Evolutionary conservation across 2,888 invertebrate genomes (phyloP).

Genomic region (Ophion ventricosus): DNA sequence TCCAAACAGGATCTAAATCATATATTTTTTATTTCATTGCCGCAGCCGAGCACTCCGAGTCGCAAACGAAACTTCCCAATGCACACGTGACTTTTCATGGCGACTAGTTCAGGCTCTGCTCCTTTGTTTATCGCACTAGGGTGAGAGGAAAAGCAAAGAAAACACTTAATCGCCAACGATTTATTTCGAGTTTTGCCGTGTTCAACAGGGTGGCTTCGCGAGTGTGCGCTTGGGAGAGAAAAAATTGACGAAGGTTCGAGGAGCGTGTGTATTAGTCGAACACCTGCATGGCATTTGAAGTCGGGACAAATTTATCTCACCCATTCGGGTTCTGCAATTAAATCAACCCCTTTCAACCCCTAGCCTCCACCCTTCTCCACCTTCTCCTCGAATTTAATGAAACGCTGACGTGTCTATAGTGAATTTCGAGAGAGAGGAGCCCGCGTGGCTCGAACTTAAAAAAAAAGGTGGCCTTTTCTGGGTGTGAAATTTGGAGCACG

Average conservation of each 20-base stretch:
- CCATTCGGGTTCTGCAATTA: constrained; percentile 42
- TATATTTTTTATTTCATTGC: too few species aligned
- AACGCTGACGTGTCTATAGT: constrained; percentile 21
- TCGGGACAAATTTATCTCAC: constrained; percentile 49
- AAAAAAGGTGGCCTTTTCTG: neutral
- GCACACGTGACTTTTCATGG: too few species aligned
- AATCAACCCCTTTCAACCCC: constrained; percentile 21
- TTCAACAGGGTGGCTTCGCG: too few species aligned
- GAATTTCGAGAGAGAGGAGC: constrained; percentile 18
- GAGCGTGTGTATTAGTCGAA: constrained; percentile 8
- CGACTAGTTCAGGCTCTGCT: too few species aligned
- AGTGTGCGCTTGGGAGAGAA: neutral
- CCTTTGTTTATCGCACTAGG: too few species aligned
- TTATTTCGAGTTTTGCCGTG: too few species aligned
- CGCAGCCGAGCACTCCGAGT: too few species aligned
- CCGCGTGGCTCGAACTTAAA: neutral
- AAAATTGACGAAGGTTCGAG: neutral
- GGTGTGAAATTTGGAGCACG: constrained; percentile 25
- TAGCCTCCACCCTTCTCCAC: neutral
- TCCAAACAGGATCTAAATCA: too few species aligned
- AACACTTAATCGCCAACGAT: too few species aligned
- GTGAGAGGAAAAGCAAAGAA: too few species aligned
- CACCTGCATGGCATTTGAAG: neutral
- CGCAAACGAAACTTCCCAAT: too few species aligned
- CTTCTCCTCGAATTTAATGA: constrained; percentile 38